phyloP scores from a whole-genome alignment of 2,113 vertebrate genomes.

The Leptobrachium ailaonicum region DNA sequence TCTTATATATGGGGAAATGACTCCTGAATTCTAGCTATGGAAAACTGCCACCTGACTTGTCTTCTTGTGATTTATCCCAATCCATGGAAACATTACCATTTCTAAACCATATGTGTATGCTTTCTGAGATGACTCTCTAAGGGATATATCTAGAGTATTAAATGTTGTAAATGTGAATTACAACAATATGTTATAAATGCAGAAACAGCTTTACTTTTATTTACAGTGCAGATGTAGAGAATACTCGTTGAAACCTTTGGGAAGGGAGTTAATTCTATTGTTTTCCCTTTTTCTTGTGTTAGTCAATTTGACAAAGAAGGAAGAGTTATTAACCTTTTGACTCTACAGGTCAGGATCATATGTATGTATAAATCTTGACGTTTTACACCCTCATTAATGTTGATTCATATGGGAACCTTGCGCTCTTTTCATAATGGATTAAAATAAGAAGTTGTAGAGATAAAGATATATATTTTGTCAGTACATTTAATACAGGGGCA shows the following conservation, averaged over 20 bases:
- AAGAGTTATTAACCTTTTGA: neutral
- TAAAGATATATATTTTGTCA: too few relatives aligned
- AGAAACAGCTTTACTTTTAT: conserved; percentile 20
- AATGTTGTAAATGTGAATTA: conserved; percentile 39
- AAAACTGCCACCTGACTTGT: conserved; percentile 19
- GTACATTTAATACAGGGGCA: too few relatives aligned
- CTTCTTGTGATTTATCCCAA: conserved; percentile 23
- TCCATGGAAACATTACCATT: conserved; percentile 21
- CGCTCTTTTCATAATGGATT: neutral
- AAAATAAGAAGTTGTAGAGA: too few relatives aligned
- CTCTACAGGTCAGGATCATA: neutral
- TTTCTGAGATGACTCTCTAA: conserved; percentile 33
- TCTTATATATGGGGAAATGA: neutral
- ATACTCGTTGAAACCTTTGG: neutral
- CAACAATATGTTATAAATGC: conserved; percentile 28
- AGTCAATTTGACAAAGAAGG: neutral
- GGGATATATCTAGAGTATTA: conserved; percentile 29
- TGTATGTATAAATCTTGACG: neutral
- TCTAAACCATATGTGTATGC: conserved; percentile 22
- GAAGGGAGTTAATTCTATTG: neutral
- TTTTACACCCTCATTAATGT: neutral
- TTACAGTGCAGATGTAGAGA: conserved; percentile 7
- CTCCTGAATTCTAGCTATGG: neutral
- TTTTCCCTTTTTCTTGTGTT: neutral
- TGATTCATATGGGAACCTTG: neutral